phyloP scores from a whole-genome alignment of 2,113 vertebrate genomes.

The Cathartes aura region DNA sequence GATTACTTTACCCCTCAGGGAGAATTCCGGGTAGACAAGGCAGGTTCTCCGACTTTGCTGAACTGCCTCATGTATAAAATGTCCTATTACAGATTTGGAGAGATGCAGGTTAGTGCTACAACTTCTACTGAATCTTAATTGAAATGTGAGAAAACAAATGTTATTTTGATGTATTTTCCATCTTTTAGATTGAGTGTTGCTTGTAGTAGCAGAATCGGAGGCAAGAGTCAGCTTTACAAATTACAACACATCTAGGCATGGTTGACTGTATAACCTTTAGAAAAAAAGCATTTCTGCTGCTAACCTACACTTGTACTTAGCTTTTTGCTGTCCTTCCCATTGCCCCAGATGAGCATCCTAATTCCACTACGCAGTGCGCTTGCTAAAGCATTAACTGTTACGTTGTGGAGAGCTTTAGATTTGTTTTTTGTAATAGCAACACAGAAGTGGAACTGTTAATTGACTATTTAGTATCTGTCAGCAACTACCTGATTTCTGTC shows the following conservation, averaged over 20 bases:
- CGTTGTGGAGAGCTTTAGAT: not conserved
- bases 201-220: not conserved
- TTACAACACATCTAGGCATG: not conserved
- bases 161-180: not conserved
- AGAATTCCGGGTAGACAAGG: conserved; percentile 98
- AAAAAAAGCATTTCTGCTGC: not conserved
- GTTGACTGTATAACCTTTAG: not conserved
- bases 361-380: not conserved
- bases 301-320: not conserved
- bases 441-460: not conserved
- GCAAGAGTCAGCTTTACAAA: not conserved
- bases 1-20: conserved; percentile 99
- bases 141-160: not conserved
- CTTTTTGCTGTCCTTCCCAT: not conserved
- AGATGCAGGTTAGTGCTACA: conserved; percentile 93
- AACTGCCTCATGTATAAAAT: conserved; percentile 99
- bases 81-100: conserved; percentile 99
- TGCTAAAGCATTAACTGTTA: not conserved
- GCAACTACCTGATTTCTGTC: not conserved
- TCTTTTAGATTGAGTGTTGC: not conserved
- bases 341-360: not conserved
- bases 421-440: not conserved
- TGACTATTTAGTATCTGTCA: not conserved
- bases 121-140: not conserved
- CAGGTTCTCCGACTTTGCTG: conserved; percentile 94